phyloP scores from a whole-genome alignment of 92 coral and sea anemone genomes.

The Meandrina meandrites region DNA sequence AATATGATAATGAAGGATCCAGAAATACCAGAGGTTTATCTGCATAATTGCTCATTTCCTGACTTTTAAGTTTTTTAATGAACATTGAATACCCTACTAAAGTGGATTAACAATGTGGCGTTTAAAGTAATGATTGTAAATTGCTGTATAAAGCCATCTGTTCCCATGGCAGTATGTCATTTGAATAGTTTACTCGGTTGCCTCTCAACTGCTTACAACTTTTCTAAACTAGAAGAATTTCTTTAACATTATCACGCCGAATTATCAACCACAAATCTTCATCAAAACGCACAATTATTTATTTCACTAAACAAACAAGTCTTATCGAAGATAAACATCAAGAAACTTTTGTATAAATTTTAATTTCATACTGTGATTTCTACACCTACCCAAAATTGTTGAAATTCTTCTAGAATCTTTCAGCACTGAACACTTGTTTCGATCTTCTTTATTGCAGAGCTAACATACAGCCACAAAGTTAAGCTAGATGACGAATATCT shows the following conservation, averaged over 20 bases:
- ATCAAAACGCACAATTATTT: not conserved
- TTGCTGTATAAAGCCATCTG: not conserved
- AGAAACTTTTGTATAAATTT: not conserved
- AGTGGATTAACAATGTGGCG: not conserved
- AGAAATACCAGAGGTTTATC: not conserved
- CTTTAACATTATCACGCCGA: not conserved
- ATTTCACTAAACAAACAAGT: not conserved
- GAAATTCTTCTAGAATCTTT: not conserved
- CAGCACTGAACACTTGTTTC: not conserved
- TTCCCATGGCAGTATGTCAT: not conserved
- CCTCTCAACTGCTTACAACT: not conserved
- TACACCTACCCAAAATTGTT: not conserved
- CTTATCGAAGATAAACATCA: not conserved
- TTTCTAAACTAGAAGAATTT: not conserved
- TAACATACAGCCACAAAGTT: constrained; percentile 77
- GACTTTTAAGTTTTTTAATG: not conserved
- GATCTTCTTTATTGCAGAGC: constrained; percentile 44
- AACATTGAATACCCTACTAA: not conserved
- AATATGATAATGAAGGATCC: not conserved
- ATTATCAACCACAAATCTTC: not conserved
- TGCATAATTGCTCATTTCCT: constrained; percentile 14
- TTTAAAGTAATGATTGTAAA: not conserved
- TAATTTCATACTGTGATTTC: not conserved
- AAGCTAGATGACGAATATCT: constrained; percentile 82
- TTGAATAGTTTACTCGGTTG: not conserved